Evolutionary conservation across 1,140 invertebrate genomes (phyloP), one percentile per base, ranked within the genome.

Genomic region (Drosophila mauritiana): DNA sequence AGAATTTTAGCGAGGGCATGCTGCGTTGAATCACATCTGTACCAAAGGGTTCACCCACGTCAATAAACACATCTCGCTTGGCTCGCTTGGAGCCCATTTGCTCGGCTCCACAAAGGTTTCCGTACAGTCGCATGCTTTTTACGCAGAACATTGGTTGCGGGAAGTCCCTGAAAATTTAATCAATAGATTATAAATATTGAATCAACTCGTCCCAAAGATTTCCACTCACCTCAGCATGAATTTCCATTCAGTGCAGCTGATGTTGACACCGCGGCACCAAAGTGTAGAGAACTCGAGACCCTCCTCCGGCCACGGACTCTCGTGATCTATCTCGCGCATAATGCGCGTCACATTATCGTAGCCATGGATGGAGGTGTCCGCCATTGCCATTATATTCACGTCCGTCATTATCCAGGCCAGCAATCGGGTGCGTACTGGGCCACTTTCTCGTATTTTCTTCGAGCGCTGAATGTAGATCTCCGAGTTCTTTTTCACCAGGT

Each of bases 1-100:
- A 99, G 93, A 98, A 99, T 92, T 99, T 99, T 1, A 99, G 93
- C 0, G 97, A 95, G 15, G 97, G 97, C 96, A 99, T 98, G 80
- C 97, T 97, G 54, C 97, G 93, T 82, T 97, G 96, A 1, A 97
- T 93, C 4, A 95, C 93, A 54, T 95, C 93, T 40, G 94, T 93
- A n/a, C 95, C 94, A 94, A 96, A 97, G 0, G 96, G 96, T n/a
- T 93, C 94, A 0, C 96, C 96, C 52, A 97, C 94, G 49, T 96
- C 94, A 15, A 97, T 94, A 10, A 92, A 93, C 1, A 96, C 95
- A 31, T 94, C 95, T 53, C 96, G 93, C 55, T 95, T 95, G 6
- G 96, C 96, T 93, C 97, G 94, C 37, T 95, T 94, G 1, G 96
- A 96, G 0, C 97, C 96, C 52, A 95, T 92, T 78, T 97, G 96